Percentiles rank a stretch among this genome's conserved stretches.
Evolutionary conservation across 2,888 invertebrate genomes (phyloP).

Genomic region (Diarsia mendica): DNA sequence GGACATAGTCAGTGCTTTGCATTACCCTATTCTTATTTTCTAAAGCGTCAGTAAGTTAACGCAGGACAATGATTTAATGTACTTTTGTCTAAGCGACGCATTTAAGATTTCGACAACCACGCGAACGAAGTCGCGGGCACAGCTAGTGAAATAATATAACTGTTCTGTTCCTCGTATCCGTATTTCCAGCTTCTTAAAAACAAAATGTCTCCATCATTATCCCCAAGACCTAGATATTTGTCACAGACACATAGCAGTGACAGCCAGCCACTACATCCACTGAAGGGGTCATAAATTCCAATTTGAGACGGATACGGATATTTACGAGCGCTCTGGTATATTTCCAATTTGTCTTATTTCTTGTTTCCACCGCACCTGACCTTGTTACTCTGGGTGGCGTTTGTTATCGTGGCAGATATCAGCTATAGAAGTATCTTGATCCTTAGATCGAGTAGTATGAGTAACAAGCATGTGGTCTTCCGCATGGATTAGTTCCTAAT

Average conservation of each 20-base stretch:
- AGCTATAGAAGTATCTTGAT: not conserved
- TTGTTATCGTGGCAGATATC: not conserved
- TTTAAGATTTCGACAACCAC: no score
- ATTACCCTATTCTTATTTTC: no score
- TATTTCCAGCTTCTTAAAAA: no score
- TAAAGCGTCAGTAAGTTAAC: no score
- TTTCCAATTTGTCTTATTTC: constrained; percentile 48
- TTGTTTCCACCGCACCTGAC: constrained; percentile 11
- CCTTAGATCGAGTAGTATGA: not conserved
- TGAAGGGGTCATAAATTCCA: constrained; percentile 45
- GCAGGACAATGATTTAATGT: no score
- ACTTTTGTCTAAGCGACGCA: no score
- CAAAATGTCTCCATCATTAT: not conserved
- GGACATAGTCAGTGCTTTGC: no score
- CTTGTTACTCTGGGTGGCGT: constrained; percentile 11
- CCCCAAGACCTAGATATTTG: constrained; percentile 4
- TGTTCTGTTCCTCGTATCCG: no score
- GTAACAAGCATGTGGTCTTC: no score
- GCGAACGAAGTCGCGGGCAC: no score
- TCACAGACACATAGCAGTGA: constrained; percentile 11
- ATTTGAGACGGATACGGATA: constrained; percentile 38
- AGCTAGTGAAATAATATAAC: no score
- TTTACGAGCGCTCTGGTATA: constrained; percentile 48
- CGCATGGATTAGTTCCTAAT: no score
- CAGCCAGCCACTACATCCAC: constrained; percentile 11